A percentile compares a stretch with the other conserved stretches of the same genome.
Conservation (phyloP, 1,140 invertebrate genomes). For the Rhynchophorus ferrugineus region DNA sequence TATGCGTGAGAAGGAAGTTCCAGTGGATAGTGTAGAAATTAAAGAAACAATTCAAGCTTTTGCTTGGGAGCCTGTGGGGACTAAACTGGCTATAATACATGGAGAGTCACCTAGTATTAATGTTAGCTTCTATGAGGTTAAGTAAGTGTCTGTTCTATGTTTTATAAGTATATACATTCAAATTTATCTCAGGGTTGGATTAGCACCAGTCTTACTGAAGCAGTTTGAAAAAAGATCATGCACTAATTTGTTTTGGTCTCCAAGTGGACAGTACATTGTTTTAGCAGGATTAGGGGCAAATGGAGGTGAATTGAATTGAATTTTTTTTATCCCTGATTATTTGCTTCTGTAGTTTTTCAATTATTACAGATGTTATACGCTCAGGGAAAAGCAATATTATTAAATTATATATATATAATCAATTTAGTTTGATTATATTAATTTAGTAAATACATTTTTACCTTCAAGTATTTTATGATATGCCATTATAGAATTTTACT, state of each 20-base stretch:
- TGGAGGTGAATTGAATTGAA: constrained; percentile 51
- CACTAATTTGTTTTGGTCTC: constrained; percentile 96
- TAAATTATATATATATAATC: background rate
- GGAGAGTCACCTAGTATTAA: constrained; percentile 82
- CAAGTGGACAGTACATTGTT: constrained; percentile 91
- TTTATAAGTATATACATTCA: background rate
- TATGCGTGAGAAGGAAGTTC: constrained; percentile 95
- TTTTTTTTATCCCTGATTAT: background rate
- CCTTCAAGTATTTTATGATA: too few relatives aligned
- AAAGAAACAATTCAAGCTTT: constrained; percentile 91
- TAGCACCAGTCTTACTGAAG: constrained; percentile 79
- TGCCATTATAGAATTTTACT: too few relatives aligned
- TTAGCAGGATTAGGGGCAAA: constrained; percentile 72
- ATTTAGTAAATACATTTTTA: background rate
- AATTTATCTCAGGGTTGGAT: constrained; percentile 51
- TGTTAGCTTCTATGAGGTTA: constrained; percentile 91
- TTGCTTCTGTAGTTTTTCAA: background rate
- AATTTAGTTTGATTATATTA: background rate
- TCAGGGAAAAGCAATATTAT: too few relatives aligned
- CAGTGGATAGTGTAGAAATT: constrained; percentile 94
- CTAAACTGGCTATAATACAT: constrained; percentile 93
- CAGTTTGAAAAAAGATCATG: constrained; percentile 86
- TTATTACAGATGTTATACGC: too few relatives aligned
- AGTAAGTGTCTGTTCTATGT: constrained; percentile 32
- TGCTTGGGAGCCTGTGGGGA: constrained; percentile 96